These are phyloP conservation scores for Crenichthys baileyi DNA, from an alignment of 2,797 vertebrate genomes.

Conservation along the genomic window DNA sequence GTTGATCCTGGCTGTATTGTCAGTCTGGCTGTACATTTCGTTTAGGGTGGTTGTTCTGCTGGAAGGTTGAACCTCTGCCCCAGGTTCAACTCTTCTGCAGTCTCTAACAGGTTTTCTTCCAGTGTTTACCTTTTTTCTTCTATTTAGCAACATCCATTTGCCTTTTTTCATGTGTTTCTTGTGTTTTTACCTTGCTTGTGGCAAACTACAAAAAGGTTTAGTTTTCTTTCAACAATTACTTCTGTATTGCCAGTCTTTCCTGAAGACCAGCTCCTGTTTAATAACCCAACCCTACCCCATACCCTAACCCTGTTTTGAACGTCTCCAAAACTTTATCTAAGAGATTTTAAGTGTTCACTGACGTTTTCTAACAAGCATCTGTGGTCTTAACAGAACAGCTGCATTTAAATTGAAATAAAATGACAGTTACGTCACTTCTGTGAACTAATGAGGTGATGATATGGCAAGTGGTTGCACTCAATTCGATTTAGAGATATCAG, in stretches of 20 bases:
- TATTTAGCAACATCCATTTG: background rate
- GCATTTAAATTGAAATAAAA: background rate
- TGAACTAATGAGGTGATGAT: background rate
- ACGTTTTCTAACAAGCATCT: background rate
- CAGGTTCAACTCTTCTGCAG: background rate
- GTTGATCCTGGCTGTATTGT: background rate
- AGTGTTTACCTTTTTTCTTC: background rate
- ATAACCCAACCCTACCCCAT: background rate
- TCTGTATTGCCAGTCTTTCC: background rate
- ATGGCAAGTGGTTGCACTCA: background rate
- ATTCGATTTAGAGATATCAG: background rate
- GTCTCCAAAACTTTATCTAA: background rate
- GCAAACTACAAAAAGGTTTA: background rate
- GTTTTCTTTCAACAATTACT: background rate
- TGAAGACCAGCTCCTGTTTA: background rate
- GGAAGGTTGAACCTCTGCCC: background rate
- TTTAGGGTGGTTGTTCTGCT: background rate
- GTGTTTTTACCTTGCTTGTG: background rate
- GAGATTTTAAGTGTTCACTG: background rate
- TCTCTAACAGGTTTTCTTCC: background rate
- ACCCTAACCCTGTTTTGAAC: background rate
- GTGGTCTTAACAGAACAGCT: background rate
- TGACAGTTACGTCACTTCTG: background rate
- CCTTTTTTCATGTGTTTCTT: background rate
- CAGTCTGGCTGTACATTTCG: background rate